Percentiles rank a stretch among this genome's conserved stretches.
Conservation (phyloP, 2,797 vertebrate species). For the Aphelocoma californica region DNA sequence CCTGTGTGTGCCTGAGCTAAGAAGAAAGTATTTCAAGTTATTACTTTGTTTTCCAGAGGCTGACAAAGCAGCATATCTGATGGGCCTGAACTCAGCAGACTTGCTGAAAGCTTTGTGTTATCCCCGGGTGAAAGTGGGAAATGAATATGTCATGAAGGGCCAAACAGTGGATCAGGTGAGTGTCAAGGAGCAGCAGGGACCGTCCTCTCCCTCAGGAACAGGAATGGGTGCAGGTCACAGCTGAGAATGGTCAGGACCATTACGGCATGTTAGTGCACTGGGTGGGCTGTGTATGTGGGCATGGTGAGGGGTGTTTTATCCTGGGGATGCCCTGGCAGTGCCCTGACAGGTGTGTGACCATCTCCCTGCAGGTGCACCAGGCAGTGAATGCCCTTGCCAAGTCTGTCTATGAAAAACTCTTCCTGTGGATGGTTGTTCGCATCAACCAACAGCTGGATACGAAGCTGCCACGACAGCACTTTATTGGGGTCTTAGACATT, state of each 20-base stretch:
- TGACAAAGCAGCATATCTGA: constrained; percentile 86
- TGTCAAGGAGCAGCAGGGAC: not conserved
- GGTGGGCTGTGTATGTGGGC: not conserved
- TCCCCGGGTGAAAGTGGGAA: constrained; percentile 86
- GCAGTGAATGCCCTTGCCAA: constrained; percentile 81
- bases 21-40: not conserved
- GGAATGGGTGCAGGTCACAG: not conserved
- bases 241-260: not conserved
- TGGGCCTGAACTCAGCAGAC: constrained; percentile 89
- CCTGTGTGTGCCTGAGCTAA: not conserved
- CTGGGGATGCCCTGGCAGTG: not conserved
- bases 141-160: constrained; percentile 84
- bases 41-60: constrained; percentile 75
- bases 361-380: constrained; percentile 79
- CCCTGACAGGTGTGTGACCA: not conserved
- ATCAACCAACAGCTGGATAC: constrained; percentile 87
- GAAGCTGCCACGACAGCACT: constrained; percentile 80
- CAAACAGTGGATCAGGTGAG: constrained; percentile 85
- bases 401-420: constrained; percentile 87
- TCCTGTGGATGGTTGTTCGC: constrained; percentile 84
- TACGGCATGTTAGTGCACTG: not conserved
- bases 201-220: not conserved
- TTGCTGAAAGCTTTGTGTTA: constrained; percentile 87
- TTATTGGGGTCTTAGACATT: constrained; percentile 85
- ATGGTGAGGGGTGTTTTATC: not conserved